Evolutionary conservation across 2,113 vertebrate genomes (phyloP), one percentile per base, ranked within the genome.

Genomic region (Bubo scandiacus): DNA sequence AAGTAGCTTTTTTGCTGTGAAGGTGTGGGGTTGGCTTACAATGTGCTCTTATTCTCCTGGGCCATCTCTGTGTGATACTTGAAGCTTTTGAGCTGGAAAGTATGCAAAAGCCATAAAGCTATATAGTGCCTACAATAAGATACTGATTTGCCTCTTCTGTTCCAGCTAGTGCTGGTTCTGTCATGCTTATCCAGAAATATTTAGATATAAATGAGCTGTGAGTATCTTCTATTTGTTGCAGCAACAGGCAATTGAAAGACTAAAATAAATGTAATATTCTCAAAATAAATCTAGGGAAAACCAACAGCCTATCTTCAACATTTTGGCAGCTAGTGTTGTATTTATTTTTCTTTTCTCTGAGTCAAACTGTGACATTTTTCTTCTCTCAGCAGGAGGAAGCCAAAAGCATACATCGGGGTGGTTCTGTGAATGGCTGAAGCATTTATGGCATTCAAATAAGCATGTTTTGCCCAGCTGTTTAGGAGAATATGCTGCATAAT

Each of bases 341-440:
- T 94, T 94, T 96, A 66, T 95, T 96, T 92, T 92, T 43, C 59
- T 94, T 83, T 90, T 18, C 42, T 81, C 49, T 36, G 85, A 92
- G 42, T 92, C 55, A 93, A 88, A 83, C 59, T 38, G 84, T 36
- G 54, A 88, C 42, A 51, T 45, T 90, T 86, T 62, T 68, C 81
- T 89, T 49, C n/a, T 80, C 40, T 92, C 52, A 43, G 86, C 42
- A 78, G 61, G 81, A 81, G 68, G 19, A 95, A 92, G 63, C 75
- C 90, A 90, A 83, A 91, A 92, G 15, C 26, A 25, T 78, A 9
- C 86, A 74, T 81, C 2, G 38, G 74, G 90, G 79, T 86, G 63
- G 22, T 78, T 93, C 54, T 92, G 71, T 88, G 92, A 83, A 63
- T 27, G 80, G 40, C 68, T 94, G n/a, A 68, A 94, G 23, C 47